These are phyloP conservation scores for Dryobotodes eremita DNA, from an alignment of 2,888 invertebrate genomes.

Conservation along the genomic window DNA sequence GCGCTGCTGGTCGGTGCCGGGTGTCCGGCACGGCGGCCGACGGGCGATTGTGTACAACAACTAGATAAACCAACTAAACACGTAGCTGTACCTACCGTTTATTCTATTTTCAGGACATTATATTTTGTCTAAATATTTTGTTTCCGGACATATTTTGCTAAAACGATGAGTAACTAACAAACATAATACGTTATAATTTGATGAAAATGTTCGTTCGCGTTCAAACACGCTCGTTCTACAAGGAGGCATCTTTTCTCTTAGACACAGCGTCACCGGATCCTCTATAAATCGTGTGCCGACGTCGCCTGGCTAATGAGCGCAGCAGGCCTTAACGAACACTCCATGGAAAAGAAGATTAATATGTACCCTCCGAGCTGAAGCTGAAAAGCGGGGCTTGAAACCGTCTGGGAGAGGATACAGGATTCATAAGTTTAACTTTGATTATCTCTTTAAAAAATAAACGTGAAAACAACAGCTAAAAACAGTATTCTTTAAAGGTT, in stretches of 20 bases:
- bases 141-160: background rate
- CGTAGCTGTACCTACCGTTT: background rate
- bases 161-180: background rate
- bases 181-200: background rate
- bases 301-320: conserved; percentile 35
- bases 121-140: background rate
- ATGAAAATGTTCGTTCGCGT: background rate
- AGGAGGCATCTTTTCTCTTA: background rate
- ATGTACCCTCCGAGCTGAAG: background rate
- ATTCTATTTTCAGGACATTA: background rate
- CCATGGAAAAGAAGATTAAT: conserved; percentile 34
- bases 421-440: background rate
- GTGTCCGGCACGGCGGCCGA: too few species aligned
- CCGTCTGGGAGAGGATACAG: background rate
- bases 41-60: background rate
- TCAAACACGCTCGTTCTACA: background rate
- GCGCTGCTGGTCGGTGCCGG: background rate
- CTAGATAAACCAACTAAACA: background rate
- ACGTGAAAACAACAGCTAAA: background rate
- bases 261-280: conserved; percentile 18
- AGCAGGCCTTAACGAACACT: conserved; percentile 5
- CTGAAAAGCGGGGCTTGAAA: background rate
- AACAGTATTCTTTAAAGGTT: background rate
- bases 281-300: conserved; percentile 35
- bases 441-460: background rate